Evolutionary conservation across 2,113 vertebrate genomes (phyloP), one percentile per base, ranked within the genome.

Genomic region (Coturnix japonica): DNA sequence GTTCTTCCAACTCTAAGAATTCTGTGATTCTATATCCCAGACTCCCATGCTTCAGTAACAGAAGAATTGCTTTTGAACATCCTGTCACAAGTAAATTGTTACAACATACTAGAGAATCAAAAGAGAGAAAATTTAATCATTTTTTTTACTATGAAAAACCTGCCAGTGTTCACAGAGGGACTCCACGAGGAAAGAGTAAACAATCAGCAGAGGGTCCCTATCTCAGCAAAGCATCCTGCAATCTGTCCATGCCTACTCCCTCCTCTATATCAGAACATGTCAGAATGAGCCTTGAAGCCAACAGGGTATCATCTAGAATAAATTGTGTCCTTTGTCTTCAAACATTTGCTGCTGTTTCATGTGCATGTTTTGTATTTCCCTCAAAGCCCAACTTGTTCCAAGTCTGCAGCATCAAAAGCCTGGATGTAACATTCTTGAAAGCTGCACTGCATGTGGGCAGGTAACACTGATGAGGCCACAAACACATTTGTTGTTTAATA

Each of bases 41-140:
- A 67, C 6, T 81, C 16, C 22, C 80, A 26, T 54, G 30, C 80
- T 87, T 92, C 56, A 56, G 46, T 41, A 89, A 69, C 16, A 12
- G 70, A 78, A 66, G 33, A 78, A 13, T 74, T 67, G 65, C 85
- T 65, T 92, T 86, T 90, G 41, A 89, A 71, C 51, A 74, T 54
- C 11, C 39, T 11, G 7, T 63, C 81, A 78, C 23, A 66, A 8
- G 51, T 2, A 81, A 71, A 63, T 78, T 49, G 9, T 43, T 92
- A 47, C 54, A 80, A 65, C 26, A 70, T 35, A 78, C 5, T 37
- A 56, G 7, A 70, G 41, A 90, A 83, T 66, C 26, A 43, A 78
- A 54, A 74, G 60, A 70, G 39, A 71, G 28, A 69, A 3, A 86
- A 57, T 53, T 65, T 54, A 44, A 81, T 81, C 31, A 51, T 91